phyloP scores from a whole-genome alignment of 92 coral and sea anemone genomes.

The Epizoanthus fatuus region DNA sequence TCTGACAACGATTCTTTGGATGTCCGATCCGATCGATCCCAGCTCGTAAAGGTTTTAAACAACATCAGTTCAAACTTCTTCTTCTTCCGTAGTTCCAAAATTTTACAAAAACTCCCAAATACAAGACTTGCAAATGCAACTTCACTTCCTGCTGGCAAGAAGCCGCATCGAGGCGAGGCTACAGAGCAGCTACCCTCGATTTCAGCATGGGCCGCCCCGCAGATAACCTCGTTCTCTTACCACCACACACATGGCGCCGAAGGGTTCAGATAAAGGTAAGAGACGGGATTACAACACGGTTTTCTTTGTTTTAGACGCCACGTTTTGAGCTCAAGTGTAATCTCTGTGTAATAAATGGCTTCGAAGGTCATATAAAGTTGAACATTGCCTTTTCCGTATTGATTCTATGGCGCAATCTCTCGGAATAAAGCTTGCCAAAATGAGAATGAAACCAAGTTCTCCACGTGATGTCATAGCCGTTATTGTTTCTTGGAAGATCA shows the following conservation, averaged over 20 bases:
- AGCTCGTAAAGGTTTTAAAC: no score
- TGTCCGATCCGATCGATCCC: no score
- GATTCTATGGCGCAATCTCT: not conserved
- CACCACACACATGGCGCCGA: slow-evolving; percentile 98
- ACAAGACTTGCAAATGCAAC: no score
- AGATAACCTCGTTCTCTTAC: slow-evolving; percentile 74
- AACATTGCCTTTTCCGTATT: not conserved
- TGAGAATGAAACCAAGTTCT: not conserved
- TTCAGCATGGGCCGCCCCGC: slow-evolving; percentile 80
- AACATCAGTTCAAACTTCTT: no score
- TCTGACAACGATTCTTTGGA: not conserved
- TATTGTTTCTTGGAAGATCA: no score
- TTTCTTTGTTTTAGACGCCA: not conserved
- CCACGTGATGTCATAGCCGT: no score
- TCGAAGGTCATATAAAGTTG: not conserved
- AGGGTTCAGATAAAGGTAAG: slow-evolving; percentile 61
- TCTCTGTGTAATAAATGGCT: not conserved
- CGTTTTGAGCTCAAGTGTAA: not conserved
- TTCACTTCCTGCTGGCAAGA: no score
- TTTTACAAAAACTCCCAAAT: no score
- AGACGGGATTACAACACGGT: not conserved
- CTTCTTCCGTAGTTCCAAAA: no score
- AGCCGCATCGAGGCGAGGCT: not conserved
- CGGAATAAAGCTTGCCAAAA: not conserved
- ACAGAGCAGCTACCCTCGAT: not conserved